Evolutionary conservation across 2,888 invertebrate genomes (phyloP), one percentile per base, ranked within the genome.

Genomic region (Drosophila atripex): DNA sequence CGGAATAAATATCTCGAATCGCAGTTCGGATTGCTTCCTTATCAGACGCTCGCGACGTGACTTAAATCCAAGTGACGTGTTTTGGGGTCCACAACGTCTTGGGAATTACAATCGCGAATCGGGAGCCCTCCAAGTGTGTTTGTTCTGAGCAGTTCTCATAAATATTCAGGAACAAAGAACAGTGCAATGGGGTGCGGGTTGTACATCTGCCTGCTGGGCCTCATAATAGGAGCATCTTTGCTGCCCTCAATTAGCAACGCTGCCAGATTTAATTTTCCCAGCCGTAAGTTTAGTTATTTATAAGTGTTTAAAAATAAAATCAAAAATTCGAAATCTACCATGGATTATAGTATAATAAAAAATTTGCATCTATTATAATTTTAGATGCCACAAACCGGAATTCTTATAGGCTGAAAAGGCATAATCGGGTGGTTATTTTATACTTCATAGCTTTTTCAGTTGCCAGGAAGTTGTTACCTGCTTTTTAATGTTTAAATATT

Each of bases 31-130:
- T 30, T 23, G 50, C 50, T 65, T 68, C 69, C 78, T 86, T 80
- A 80, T 80, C 80, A 83, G 47, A 35, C 35, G 38, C 7, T 16
- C 11, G 35, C 35, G 43, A 69, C 74, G 74, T 80, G 71, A 61
- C 63, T 75, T 52, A 38, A 77, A 60, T 68, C 63, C 45, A 43
- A 60, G 64, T 71, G 54, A 64, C 53, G 49, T 41, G 60, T 8
- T 32, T 38, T 73, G 73, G 38, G 11, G 41, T 35, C 18, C 43
- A 30, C 7, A 46, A 28, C 18, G 28, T 51, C 46, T 53, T 32
- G 51, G 56, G 63, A 80, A 51, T 76, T 56, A 61, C 66, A 39
- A 47, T 6, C 53, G 52, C n/a, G 18, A 30, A 14, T 61, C 39
- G 38, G 35, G 35, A 7, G 35, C 35, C 35, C 35, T 35, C 35